Evolutionary conservation across 1,140 invertebrate species (phyloP).

Genomic region (Agrilus planipennis): DNA sequence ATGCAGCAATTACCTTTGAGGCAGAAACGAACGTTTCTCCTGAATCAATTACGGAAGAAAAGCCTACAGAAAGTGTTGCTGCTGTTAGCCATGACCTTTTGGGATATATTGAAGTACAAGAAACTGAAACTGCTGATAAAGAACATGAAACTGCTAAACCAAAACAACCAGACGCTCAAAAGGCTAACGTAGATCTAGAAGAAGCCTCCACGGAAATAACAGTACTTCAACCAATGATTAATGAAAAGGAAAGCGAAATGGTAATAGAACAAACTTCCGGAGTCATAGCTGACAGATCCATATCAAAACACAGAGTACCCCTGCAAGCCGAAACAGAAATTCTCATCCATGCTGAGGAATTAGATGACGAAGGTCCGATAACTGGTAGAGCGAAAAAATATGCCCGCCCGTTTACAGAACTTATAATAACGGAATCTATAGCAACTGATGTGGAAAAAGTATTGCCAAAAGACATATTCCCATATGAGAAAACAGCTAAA

Average conservation of each 20-base stretch:
- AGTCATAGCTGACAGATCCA: constrained; percentile 32
- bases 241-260: constrained; percentile 40
- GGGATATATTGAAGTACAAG: constrained; percentile 39
- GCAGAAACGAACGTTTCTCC: constrained; percentile 38
- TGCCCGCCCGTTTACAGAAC: constrained; percentile 39
- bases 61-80: constrained; percentile 34
- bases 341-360: constrained; percentile 34
- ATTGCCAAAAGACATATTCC: constrained; percentile 29
- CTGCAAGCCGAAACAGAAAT: constrained; percentile 39
- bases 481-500: constrained; percentile 29
- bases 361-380: constrained; percentile 31
- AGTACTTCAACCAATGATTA: constrained; percentile 39
- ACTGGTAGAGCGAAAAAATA: constrained; percentile 39
- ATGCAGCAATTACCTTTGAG: constrained; percentile 39
- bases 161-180: constrained; percentile 36
- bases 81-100: constrained; percentile 34
- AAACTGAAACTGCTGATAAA: constrained; percentile 43
- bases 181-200: constrained; percentile 37
- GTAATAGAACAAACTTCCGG: constrained; percentile 29
- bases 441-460: constrained; percentile 39
- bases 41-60: constrained; percentile 31
- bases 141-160: constrained; percentile 38
- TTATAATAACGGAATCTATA: constrained; percentile 43
- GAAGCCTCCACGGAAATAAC: constrained; percentile 36
- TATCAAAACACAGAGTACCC: constrained; percentile 38